A percentile compares a stretch with the other conserved stretches of the same genome.
These are phyloP conservation scores for Decapterus maruadsi DNA, from an alignment of 2,797 vertebrate species.

Conservation along the genomic window DNA sequence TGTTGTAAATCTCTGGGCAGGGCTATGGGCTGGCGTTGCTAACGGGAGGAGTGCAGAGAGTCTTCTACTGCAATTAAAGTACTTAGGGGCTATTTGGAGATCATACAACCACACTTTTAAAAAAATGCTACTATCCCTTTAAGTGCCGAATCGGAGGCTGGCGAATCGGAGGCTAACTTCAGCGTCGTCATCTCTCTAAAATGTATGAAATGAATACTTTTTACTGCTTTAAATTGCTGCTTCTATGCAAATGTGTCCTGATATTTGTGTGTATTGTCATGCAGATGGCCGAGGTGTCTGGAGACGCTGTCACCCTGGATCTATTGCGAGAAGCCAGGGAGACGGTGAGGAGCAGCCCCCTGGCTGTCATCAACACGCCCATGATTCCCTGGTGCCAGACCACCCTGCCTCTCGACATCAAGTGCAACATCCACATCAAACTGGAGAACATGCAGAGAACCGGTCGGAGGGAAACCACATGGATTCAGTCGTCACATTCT, in stretches of 20 bases:
- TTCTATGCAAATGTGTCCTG: not conserved
- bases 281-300: conserved; percentile 77
- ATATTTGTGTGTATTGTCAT: not conserved
- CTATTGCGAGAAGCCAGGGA: conserved; percentile 80
- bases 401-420: conserved; percentile 67
- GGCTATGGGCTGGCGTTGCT: too few relatives aligned
- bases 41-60: too few relatives aligned
- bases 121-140: too few relatives aligned
- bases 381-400: conserved; percentile 82
- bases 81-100: too few relatives aligned
- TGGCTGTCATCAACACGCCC: conserved; percentile 86
- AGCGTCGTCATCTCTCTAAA: too few relatives aligned
- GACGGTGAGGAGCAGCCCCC: conserved; percentile 80
- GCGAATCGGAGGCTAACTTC: too few relatives aligned
- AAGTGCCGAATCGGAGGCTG: too few relatives aligned
- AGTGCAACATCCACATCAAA: conserved; percentile 81
- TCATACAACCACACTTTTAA: too few relatives aligned
- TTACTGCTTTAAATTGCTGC: not conserved
- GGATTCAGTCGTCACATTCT: not conserved
- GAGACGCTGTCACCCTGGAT: conserved; percentile 74
- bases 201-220: not conserved
- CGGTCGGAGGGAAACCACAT: conserved; percentile 59
- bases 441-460: conserved; percentile 89
- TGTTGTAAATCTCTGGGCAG: too few relatives aligned
- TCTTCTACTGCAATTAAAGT: too few relatives aligned